Base-by-base conservation (phyloP, 2,113 vertebrate genomes). In the Vulpes ferrilata region DNA sequence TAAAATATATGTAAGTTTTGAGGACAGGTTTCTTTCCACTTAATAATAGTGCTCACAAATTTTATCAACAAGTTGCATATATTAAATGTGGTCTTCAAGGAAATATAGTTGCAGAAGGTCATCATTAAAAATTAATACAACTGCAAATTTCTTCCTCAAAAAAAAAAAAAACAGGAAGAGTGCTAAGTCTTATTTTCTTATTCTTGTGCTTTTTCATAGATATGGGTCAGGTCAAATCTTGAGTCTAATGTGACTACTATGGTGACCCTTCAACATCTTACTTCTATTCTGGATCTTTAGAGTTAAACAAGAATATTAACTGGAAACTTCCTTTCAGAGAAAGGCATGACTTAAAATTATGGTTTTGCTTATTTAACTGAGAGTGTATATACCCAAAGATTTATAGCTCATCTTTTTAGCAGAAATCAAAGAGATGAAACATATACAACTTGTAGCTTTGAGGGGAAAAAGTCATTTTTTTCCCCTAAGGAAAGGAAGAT, bases 361-460 rank as follows among this genome's bases (percentile, higher is more conserved):
- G 15, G 20, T 95, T 85, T 96, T 90, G 19, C 69, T 87, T 78
- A 82, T 71, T 82, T 96, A 96, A 78, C 2, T 79, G 55, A 51
- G 69, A 98, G 2, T 4, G 90, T 92, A 96, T 59, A 43, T 43
- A 43, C 6, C 2, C 3, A 0, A 7, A 94, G 5, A 57, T 91
- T 96, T 86, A 57, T 69, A 60, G 67, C 0, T 97, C 74, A 57
- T 90, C 76, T 87, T 88, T 86, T 85, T 91, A 79, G 92, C 7
- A 16, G 23, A 95, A 80, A 65, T 88, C 35, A 95, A 8, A 76
- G 6, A 98, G 92, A 82, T 35, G 27, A 0, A 92, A 9, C 38
- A n/a, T 62, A 16, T 1, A 65, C 6, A 67, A 57, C 11, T 62
- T 96, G 7, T 53, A 97, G 7, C 32, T 59, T 4, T 76, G 51